A percentile compares a stretch with the other conserved stretches of the same genome.
phyloP scores from a whole-genome alignment of 2,113 vertebrate genomes.

The Ochotona curzoniae region DNA sequence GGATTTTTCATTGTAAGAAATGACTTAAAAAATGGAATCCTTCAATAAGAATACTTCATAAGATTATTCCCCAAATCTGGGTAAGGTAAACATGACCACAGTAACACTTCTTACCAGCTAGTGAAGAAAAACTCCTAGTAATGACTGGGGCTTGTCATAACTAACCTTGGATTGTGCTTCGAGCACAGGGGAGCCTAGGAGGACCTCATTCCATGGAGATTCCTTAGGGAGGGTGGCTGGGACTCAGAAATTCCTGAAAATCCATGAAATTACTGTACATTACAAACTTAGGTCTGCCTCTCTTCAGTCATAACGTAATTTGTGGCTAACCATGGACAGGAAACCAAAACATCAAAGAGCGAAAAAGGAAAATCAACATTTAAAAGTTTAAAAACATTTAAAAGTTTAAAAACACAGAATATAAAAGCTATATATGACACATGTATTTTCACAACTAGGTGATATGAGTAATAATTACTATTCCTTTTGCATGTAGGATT shows the following conservation, averaged over 20 bases:
- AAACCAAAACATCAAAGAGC: background rate
- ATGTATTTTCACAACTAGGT: background rate
- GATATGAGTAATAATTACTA: background rate
- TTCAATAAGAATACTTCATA: background rate
- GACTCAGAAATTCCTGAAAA: constrained; percentile 68
- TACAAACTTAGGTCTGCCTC: background rate
- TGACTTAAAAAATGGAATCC: background rate
- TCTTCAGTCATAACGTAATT: background rate
- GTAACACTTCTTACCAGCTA: background rate
- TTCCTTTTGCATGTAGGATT: background rate
- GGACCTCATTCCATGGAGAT: constrained; percentile 52
- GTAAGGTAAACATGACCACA: too few relatives aligned
- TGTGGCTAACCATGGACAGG: background rate
- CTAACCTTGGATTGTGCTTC: background rate
- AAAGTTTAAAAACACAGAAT: background rate
- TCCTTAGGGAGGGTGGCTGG: constrained; percentile 27
- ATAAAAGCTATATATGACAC: too few relatives aligned
- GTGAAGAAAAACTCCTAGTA: background rate
- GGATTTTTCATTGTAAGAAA: constrained; percentile 37
- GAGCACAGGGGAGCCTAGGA: background rate
- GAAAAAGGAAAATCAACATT: constrained; percentile 16
- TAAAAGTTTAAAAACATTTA: background rate
- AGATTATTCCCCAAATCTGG: background rate
- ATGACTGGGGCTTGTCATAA: background rate
- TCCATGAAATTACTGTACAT: constrained; percentile 35